These are phyloP conservation scores for Aphyosemion australe DNA, from an alignment of 2,113 vertebrate species.

Conservation along the genomic window DNA sequence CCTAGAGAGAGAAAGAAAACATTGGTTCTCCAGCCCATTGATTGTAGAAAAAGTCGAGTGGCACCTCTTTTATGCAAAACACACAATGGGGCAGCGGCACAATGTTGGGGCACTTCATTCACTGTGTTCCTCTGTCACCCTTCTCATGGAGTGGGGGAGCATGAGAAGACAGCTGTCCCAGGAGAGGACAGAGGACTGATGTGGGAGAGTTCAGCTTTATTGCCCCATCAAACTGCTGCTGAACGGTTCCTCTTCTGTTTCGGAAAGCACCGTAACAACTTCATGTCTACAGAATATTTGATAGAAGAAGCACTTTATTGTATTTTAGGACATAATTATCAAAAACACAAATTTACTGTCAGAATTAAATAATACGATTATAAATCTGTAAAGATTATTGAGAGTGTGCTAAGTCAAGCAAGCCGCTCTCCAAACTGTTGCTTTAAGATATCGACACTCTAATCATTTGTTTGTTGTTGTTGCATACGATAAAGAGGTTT, in stretches of 20 bases:
- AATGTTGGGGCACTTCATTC: conserved; percentile 95
- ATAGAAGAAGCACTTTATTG: background rate
- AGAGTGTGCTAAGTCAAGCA: too few species aligned
- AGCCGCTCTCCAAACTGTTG: too few species aligned
- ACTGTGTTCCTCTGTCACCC: conserved; percentile 67
- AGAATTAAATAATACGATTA: too few species aligned
- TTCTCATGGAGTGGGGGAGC: conserved; percentile 43
- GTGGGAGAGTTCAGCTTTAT: conserved; percentile 51
- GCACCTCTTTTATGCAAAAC: conserved; percentile 89
- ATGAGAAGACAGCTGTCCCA: conserved; percentile 22
- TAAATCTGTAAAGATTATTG: too few species aligned
- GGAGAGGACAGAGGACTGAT: conserved; percentile 35
- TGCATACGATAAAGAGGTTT: too few species aligned
- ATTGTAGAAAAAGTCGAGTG: conserved; percentile 89
- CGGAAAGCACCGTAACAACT: background rate
- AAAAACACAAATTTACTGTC: too few species aligned
- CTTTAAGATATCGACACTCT: too few species aligned
- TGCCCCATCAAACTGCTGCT: conserved; percentile 5
- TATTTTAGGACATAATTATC: too few species aligned
- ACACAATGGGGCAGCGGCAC: conserved; percentile 74
- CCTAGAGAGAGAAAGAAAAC: conserved; percentile 82
- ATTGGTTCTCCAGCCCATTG: conserved; percentile 85
- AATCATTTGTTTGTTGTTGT: too few species aligned
- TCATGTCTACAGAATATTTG: background rate
- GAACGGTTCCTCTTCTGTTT: conserved; percentile 4